These are phyloP conservation scores for Lamellibrachia columna DNA, from an alignment of 2,888 invertebrate species.

Conservation along the genomic window DNA sequence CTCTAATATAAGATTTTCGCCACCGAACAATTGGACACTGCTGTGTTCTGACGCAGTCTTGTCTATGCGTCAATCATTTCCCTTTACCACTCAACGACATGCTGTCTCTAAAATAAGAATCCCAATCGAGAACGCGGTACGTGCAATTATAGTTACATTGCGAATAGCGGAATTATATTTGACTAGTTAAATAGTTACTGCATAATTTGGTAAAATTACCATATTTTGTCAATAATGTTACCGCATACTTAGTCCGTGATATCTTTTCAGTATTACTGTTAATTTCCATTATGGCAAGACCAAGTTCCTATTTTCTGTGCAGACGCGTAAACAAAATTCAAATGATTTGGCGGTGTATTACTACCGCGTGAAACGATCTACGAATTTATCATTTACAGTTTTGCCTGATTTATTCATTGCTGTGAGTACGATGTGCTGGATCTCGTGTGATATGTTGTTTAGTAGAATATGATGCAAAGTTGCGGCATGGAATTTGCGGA, in stretches of 20 bases:
- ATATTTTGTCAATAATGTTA: neutral
- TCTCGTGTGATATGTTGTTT: neutral
- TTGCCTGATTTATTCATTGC: neutral
- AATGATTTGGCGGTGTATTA: neutral
- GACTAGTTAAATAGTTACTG: neutral
- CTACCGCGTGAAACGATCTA: neutral
- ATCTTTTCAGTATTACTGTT: neutral
- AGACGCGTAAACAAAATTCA: neutral
- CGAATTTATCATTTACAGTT: neutral
- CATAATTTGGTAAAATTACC: neutral
- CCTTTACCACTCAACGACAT: neutral
- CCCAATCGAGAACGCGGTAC: neutral
- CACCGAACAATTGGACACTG: neutral
- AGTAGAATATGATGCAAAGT: neutral
- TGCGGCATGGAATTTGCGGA: neutral
- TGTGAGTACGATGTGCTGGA: neutral
- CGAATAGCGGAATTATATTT: neutral
- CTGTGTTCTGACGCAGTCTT: neutral
- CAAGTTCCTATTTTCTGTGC: neutral
- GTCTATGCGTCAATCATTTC: conserved; percentile 4
- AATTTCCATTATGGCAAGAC: neutral
- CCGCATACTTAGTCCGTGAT: neutral
- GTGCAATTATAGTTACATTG: neutral
- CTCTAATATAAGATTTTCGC: too few species aligned
- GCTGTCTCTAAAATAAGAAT: neutral